Conservation (phyloP, 2,888 invertebrate species). For the Pocota personata region DNA sequence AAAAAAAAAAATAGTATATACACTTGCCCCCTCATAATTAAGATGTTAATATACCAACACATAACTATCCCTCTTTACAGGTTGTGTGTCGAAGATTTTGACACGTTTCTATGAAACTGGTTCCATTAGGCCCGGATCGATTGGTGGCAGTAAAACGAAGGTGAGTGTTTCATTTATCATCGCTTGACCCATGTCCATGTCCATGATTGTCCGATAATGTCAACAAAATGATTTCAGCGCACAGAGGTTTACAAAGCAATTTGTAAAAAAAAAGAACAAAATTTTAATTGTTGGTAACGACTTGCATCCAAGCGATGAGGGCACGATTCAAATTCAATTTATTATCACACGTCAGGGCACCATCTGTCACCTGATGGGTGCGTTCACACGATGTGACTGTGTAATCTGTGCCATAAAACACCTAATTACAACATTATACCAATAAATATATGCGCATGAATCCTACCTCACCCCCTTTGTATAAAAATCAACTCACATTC, state of each 20-base stretch:
- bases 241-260: neutral
- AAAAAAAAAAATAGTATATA: neutral
- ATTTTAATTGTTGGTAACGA: conserved; percentile 35
- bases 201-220: conserved; percentile 50
- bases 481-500: conserved; percentile 27
- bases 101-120: conserved; percentile 98
- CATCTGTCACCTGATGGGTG: conserved; percentile 66
- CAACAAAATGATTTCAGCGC: conserved; percentile 43
- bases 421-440: conserved; percentile 74
- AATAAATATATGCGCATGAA: conserved; percentile 67
- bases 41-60: conserved; percentile 43
- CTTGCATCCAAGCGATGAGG: neutral
- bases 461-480: conserved; percentile 38
- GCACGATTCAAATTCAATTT: conserved; percentile 56
- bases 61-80: conserved; percentile 75
- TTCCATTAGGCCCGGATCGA: conserved; percentile 96
- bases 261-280: too few relatives aligned
- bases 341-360: conserved; percentile 15
- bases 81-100: conserved; percentile 98
- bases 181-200: conserved; percentile 33
- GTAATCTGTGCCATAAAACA: conserved; percentile 74
- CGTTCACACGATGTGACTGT: conserved; percentile 73
- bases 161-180: conserved; percentile 83
- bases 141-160: conserved; percentile 97
- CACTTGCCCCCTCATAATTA: conserved; percentile 25